These are phyloP conservation scores for Thalassaphorura encarpata DNA, from an alignment of 1,140 invertebrate species.

Conservation along the genomic window DNA sequence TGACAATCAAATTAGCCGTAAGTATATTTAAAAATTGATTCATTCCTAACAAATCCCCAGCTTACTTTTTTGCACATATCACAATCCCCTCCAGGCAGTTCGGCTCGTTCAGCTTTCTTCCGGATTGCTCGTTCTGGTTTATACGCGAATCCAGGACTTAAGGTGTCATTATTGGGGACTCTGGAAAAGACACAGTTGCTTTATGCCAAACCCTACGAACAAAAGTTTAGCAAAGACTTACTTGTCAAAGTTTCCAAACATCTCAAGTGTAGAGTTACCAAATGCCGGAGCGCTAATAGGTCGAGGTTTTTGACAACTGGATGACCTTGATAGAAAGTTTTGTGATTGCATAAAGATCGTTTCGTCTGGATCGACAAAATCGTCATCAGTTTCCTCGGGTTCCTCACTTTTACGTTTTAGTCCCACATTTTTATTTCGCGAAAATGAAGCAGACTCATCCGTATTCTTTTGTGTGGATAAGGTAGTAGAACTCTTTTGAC, in stretches of 20 bases:
- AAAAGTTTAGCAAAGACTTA: neutral
- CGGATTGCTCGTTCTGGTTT: constrained; percentile 35
- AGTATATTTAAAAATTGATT: neutral
- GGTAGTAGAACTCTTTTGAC: too few species aligned
- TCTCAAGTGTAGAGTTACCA: neutral
- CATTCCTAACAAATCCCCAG: neutral
- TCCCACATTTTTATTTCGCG: neutral
- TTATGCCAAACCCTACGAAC: neutral
- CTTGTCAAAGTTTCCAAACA: neutral
- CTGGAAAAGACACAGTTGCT: neutral
- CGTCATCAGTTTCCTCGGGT: neutral
- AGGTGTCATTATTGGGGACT: neutral
- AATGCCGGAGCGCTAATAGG: neutral
- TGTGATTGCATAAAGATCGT: neutral
- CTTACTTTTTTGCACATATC: constrained; percentile 39
- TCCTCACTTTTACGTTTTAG: neutral
- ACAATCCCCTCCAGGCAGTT: constrained; percentile 39
- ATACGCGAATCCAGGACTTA: constrained; percentile 32
- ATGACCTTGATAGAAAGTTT: neutral
- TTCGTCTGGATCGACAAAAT: neutral
- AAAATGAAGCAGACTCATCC: neutral
- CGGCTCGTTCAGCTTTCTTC: constrained; percentile 37
- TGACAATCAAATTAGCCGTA: neutral
- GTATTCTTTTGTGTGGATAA: too few species aligned
- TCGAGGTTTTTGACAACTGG: neutral